Evolutionary conservation across 2,888 invertebrate genomes (phyloP).

Genomic region (Tinea pellionella): DNA sequence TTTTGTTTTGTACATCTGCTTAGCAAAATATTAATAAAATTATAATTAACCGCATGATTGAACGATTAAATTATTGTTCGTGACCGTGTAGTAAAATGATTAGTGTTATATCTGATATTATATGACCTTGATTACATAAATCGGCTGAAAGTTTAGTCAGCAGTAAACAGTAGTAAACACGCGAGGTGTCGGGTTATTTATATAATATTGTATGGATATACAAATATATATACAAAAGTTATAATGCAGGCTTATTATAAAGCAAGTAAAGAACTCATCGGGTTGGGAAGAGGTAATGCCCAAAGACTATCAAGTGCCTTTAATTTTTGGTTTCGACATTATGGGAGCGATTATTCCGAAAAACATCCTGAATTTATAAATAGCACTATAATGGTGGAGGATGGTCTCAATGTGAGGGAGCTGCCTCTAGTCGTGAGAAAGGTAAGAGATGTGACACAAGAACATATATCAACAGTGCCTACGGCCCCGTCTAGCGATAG

Average conservation of each 20-base stretch:
- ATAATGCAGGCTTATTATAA: background rate
- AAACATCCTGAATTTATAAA: conserved; percentile 38
- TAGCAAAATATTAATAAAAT: background rate
- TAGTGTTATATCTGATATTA: background rate
- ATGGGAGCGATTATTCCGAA: conserved; percentile 13
- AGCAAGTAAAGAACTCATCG: background rate
- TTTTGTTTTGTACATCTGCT: too few species aligned
- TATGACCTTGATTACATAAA: conserved; percentile 5
- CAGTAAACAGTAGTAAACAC: background rate
- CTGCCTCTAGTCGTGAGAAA: conserved; percentile 73
- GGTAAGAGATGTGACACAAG: conserved; percentile 45
- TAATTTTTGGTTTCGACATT: conserved; percentile 2
- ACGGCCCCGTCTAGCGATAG: conserved; percentile 32
- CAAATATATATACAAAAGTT: background rate
- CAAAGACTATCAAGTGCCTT: background rate
- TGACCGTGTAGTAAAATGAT: background rate
- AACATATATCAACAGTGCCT: conserved; percentile 24
- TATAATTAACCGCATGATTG: background rate
- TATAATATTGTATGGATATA: background rate
- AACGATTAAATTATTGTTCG: background rate
- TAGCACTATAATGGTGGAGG: conserved; percentile 73
- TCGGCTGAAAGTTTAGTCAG: background rate
- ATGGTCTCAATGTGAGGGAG: conserved; percentile 75
- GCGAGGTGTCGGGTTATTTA: background rate
- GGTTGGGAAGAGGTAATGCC: background rate